These are phyloP conservation scores for Dilophus febrilis DNA, from an alignment of 2,888 invertebrate species.

Conservation along the genomic window DNA sequence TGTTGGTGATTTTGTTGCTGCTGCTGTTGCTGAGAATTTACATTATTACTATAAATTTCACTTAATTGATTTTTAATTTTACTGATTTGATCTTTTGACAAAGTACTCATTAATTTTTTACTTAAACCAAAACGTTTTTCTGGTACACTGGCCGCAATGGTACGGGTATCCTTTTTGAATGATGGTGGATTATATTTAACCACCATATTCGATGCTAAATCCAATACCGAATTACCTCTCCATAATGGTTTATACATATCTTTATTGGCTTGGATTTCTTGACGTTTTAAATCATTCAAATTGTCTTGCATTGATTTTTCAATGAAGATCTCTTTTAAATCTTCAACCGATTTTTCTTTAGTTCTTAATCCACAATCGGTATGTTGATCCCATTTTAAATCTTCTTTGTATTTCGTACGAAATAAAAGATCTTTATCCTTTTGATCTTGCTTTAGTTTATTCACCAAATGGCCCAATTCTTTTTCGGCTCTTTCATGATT, in stretches of 20 bases:
- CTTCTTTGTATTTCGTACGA: slow-evolving; percentile 54
- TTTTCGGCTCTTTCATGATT: slow-evolving; percentile 64
- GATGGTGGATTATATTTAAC: slow-evolving; percentile 36
- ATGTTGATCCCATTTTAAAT: slow-evolving; percentile 58
- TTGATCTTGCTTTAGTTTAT: slow-evolving; percentile 60
- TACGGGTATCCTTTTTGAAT: slow-evolving; percentile 23
- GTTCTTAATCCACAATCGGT: slow-evolving; percentile 58
- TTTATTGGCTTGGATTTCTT: slow-evolving; percentile 33
- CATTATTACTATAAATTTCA: slow-evolving; percentile 58
- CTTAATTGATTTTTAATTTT: slow-evolving; percentile 62
- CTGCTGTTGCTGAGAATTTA: slow-evolving; percentile 25
- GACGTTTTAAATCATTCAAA: slow-evolving; percentile 29
- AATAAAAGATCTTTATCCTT: slow-evolving; percentile 71
- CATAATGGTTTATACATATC: slow-evolving; percentile 67
- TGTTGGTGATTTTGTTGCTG: no score
- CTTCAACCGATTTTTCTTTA: slow-evolving; percentile 76
- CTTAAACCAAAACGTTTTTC: slow-evolving; percentile 44
- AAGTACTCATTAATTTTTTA: slow-evolving; percentile 62
- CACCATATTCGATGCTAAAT: slow-evolving; percentile 55
- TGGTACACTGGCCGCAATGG: slow-evolving; percentile 29
- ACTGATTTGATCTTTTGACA: slow-evolving; percentile 68
- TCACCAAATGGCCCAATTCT: slow-evolving; percentile 59
- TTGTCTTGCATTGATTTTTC: slow-evolving; percentile 35
- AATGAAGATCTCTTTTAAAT: slow-evolving; percentile 61
- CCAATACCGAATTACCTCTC: slow-evolving; percentile 68